phyloP scores from a whole-genome alignment of 2,113 vertebrate genomes.

The Pithys albifrons region DNA sequence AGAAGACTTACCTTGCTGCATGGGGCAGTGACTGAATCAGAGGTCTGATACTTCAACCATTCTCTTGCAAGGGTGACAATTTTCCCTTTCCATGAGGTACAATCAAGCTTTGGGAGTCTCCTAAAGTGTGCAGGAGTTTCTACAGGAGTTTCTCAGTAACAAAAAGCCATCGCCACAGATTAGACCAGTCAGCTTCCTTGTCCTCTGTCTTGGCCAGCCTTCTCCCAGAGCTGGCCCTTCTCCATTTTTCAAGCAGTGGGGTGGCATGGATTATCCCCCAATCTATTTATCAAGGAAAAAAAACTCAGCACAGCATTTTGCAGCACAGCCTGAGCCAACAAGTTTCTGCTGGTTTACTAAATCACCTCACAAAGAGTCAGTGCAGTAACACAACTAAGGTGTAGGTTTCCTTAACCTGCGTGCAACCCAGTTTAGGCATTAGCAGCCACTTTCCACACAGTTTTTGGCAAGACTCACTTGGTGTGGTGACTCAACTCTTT shows the following conservation, averaged over 20 bases:
- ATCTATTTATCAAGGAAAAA: neutral
- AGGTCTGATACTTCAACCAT: neutral
- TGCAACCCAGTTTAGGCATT: neutral
- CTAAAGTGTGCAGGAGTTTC: neutral
- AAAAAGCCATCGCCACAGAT: neutral
- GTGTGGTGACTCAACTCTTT: neutral
- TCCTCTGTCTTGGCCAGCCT: neutral
- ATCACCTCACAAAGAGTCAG: neutral
- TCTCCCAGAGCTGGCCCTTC: neutral
- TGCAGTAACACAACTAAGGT: fast-evolving
- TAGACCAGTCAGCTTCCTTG: neutral
- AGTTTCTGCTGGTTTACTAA: neutral
- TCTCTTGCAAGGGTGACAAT: neutral
- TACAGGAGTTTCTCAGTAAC: neutral
- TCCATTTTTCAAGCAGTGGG: neutral
- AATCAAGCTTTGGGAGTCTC: neutral
- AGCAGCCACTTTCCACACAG: neutral
- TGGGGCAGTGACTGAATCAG: neutral
- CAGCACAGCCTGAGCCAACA: neutral
- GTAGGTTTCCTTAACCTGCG: neutral
- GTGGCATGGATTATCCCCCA: neutral
- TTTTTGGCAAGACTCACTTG: neutral
- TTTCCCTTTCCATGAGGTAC: neutral
- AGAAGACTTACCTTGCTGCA: neutral
- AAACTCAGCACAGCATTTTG: neutral